phyloP scores from a whole-genome alignment of 2,113 vertebrate species.

The Pygoscelis antarcticus region DNA sequence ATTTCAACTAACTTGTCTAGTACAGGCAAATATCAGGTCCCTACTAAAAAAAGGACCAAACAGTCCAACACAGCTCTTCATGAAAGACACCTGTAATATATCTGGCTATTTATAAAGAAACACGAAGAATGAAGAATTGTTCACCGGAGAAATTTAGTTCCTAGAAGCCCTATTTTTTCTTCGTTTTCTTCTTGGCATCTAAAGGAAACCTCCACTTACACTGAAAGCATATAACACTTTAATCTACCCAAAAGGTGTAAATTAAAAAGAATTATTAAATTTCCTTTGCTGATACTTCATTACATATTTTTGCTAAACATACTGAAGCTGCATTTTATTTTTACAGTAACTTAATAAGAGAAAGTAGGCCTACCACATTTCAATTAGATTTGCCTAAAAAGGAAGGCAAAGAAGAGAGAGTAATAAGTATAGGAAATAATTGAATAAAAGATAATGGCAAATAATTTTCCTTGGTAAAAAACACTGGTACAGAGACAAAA shows the following conservation, averaged over 20 bases:
- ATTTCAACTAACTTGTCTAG: neutral
- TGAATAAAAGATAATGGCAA: neutral
- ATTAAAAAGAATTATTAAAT: neutral
- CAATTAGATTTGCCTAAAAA: constrained; percentile 13
- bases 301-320: neutral
- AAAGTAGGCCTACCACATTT: neutral
- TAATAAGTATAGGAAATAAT: neutral
- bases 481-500: neutral
- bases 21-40: neutral
- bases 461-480: neutral
- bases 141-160: neutral
- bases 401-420: neutral
- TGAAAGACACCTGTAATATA: neutral
- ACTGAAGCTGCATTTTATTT: constrained; percentile 3
- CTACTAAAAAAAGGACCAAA: neutral
- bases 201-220: neutral
- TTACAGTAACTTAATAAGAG: neutral
- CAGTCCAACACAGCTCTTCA: neutral
- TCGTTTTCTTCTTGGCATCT: neutral
- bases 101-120: neutral
- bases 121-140: neutral
- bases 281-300: neutral
- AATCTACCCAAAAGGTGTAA: neutral
- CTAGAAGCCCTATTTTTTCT: neutral
- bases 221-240: neutral